A percentile compares a stretch with the other conserved stretches of the same genome.
Conservation (phyloP, 2,888 invertebrate species). For the Sisyra terminalis region DNA sequence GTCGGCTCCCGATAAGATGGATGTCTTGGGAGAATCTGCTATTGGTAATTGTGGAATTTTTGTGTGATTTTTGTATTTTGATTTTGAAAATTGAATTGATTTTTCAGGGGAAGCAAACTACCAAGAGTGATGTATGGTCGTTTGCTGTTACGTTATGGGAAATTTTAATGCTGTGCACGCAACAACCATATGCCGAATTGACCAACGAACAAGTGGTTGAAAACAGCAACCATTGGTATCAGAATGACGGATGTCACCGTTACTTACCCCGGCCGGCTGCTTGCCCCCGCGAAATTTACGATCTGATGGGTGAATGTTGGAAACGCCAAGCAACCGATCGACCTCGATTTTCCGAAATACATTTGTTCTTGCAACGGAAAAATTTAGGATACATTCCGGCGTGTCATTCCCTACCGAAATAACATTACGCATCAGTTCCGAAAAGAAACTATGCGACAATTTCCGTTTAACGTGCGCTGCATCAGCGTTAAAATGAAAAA, state of each 20-base stretch:
- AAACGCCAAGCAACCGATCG: slow-evolving; percentile 62
- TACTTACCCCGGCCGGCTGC: slow-evolving; percentile 46
- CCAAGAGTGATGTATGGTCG: slow-evolving; percentile 82
- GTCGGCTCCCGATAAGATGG: slow-evolving; percentile 75
- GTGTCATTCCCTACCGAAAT: slow-evolving; percentile 16
- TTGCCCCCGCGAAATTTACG: slow-evolving; percentile 78
- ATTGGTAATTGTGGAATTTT: slow-evolving; percentile 36
- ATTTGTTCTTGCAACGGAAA: slow-evolving; percentile 62
- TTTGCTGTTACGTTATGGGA: slow-evolving; percentile 87
- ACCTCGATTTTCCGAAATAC: slow-evolving; percentile 76
- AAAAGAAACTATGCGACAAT: slow-evolving; percentile 3
- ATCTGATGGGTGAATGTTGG: slow-evolving; percentile 87
- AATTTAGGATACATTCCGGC: slow-evolving; percentile 46
- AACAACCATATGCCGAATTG: slow-evolving; percentile 66
- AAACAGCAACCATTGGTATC: slow-evolving; percentile 29
- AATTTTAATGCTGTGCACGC: slow-evolving; percentile 60
- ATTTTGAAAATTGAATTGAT: neutral
- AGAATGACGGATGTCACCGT: slow-evolving; percentile 35
- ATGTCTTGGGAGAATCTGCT: slow-evolving; percentile 86
- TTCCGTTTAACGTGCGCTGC: slow-evolving; percentile 1
- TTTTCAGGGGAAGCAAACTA: slow-evolving; percentile 66
- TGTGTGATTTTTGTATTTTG: neutral
- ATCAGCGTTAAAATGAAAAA: slow-evolving; percentile 1
- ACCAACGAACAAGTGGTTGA: slow-evolving; percentile 68
- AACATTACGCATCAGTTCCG: neutral